Base-by-base conservation (phyloP, 2,113 vertebrate genomes). In the Malurus alboscapulatus region DNA sequence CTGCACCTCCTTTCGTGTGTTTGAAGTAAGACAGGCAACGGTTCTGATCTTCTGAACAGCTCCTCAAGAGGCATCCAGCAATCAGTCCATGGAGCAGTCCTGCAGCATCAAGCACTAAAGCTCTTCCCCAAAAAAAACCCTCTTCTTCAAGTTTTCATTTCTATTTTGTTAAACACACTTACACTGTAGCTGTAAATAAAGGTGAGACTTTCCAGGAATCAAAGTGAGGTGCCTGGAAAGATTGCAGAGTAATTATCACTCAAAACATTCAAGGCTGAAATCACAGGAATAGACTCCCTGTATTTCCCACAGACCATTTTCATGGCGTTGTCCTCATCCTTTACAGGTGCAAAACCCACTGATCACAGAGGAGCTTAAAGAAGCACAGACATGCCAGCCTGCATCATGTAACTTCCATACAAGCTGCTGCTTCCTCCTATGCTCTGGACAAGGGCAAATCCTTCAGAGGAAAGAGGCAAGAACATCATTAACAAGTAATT, bases 71-170 rank as follows among this genome's bases (percentile, higher is more conserved):
- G 7, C 5, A 48, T 1, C 36, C 2, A 50, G 59, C 18, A 36
- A 17, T 3, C 3, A 2, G 8, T 20, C 65, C 2, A 1, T 2
- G 8, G 42, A 18, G 26, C 0, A 30, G 21, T 29, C 63, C 79
- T 47, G 30, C 30, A 65, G 27, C 58, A 73, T 6, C 67, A 80
- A 29, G 11, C 26, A 13, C 17, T 2, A 78, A 89, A 63, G 50
- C 58, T 47, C 44, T 58, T 58, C 18, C 27, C 10, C 0, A 16
- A 6, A 48, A 30, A 16, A 7, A 27, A 36, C 36, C 36, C 13
- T 29, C 4, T 4, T 15, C 10, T 11, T 34, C 15, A 14, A 17
- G 9, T 44, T 79, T 50, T 66, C 55, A 75, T 9, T 48, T 38
- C 53, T 59, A 19, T 10, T 34, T 58, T 20, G 30, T 26, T 66